Evolutionary conservation across 2,888 invertebrate species (phyloP).

Genomic region (Odontomyia ornata): DNA sequence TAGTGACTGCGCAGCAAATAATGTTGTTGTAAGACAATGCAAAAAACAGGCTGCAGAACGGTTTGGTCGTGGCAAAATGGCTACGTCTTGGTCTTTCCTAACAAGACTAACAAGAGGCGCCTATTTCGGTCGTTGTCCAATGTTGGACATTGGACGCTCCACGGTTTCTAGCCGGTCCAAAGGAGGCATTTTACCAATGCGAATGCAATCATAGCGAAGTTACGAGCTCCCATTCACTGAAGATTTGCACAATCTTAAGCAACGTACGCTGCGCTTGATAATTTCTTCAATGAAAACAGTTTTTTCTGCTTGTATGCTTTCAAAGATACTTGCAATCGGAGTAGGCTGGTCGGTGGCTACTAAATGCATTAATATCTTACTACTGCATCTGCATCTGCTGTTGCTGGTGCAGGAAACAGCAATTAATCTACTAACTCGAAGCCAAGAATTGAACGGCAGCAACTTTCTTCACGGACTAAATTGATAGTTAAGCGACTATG

Average conservation of each 20-base stretch:
- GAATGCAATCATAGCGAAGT: background rate
- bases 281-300: slow-evolving; percentile 23
- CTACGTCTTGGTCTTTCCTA: background rate
- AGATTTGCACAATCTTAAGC: background rate
- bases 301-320: background rate
- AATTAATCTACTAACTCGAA: slow-evolving; percentile 16
- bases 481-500: too few relatives aligned
- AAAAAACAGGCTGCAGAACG: background rate
- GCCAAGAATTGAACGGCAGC: background rate
- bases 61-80: background rate
- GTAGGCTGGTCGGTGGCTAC: background rate
- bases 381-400: background rate
- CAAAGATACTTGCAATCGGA: slow-evolving; percentile 1
- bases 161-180: background rate
- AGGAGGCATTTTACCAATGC: background rate
- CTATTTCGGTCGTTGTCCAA: slow-evolving; percentile 26
- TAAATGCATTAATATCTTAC: slow-evolving; percentile 10
- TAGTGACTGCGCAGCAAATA: slow-evolving; percentile 25
- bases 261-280: background rate
- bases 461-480: background rate
- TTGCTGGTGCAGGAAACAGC: slow-evolving; percentile 6
- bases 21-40: background rate
- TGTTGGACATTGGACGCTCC: background rate
- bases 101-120: slow-evolving; percentile 19
- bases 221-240: background rate